Base-by-base conservation (phyloP, 2,113 vertebrate genomes). In the Meriones unguiculatus region DNA sequence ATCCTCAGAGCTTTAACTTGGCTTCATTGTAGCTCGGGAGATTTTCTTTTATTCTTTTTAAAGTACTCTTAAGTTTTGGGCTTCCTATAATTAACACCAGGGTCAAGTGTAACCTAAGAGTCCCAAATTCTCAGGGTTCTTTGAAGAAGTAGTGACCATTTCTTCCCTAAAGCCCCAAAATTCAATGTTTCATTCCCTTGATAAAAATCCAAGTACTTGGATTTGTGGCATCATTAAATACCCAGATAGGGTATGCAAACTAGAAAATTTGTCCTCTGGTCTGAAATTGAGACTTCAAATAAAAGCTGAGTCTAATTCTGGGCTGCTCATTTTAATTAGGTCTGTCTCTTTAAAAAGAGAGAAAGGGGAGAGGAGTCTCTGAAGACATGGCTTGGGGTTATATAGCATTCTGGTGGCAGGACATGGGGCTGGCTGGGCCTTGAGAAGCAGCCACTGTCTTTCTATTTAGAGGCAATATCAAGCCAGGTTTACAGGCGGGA, bases 1-100 rank as follows among this genome's bases (percentile, higher is more conserved):
- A 96, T 96, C 92, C 92, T 93, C 77, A 38, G 82, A 87, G 86
- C 91, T 93, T 96, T 97, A 95, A 95, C 90, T 78, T 87, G 93
- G 76, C 96, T 94, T 95, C 96, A 95, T 80, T 84, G 87, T 94
- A 59, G 28, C 94, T 95, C 50, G 72, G 77, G 67, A 88, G 85
- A 87, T 95, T 95, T 97, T 91, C 30, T 95, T 89, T 75, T 94
- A 30, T 89, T 91, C 85, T 96, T 97, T 96, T 94, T 85, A 80
- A 96, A 88, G 84, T 87, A 87, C 65, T 95, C 35, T 80, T 80
- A 94, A 95, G 75, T 94, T 97, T 93, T 90, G 64, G 92, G 75
- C 80, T 91, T 92, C 76, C 85, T 89, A 14, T 89, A 93, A 93
- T 92, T 92, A 97, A 95, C 78, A 89, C n/a, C 54, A 89, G 87